These are phyloP conservation scores for Lepidurus packardi DNA, from an alignment of 1,140 invertebrate species.

Conservation along the genomic window DNA sequence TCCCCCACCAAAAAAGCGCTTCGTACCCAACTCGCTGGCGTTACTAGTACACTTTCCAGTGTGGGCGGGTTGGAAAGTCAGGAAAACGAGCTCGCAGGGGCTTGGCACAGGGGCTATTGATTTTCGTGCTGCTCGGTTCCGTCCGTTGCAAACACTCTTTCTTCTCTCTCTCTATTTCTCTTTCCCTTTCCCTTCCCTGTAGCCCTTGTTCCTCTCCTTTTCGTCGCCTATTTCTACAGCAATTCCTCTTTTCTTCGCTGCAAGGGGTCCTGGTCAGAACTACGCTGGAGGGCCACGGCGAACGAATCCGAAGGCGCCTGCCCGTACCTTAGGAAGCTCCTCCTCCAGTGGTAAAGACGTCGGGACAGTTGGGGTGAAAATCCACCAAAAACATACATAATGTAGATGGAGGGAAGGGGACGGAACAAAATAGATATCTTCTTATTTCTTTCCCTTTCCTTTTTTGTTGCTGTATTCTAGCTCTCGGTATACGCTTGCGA, in stretches of 20 bases:
- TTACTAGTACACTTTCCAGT: not conserved
- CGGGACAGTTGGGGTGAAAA: not conserved
- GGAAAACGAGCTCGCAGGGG: not conserved
- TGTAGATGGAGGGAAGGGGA: not conserved
- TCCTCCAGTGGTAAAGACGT: not conserved
- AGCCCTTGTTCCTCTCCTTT: not conserved
- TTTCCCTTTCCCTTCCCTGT: not conserved
- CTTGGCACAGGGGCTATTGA: constrained; percentile 20
- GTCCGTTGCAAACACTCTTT: not conserved
- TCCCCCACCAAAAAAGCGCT: not conserved
- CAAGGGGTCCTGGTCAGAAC: not conserved
- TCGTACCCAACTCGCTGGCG: not conserved
- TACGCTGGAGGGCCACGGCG: not conserved
- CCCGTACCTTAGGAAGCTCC: not conserved
- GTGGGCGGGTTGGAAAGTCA: constrained; percentile 5
- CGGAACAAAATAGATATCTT: not conserved
- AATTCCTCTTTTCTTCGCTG: constrained; percentile 18
- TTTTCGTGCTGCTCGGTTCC: not conserved
- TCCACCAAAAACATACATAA: not conserved
- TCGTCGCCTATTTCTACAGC: not conserved
- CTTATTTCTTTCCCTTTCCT: not conserved
- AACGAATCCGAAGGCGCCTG: not conserved
- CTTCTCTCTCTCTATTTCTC: not conserved
- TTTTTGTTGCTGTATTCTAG: too few relatives aligned
- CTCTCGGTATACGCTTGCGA: not conserved